Evolutionary conservation across 2,888 invertebrate species (phyloP).

Genomic region (Cephus nigrinus): DNA sequence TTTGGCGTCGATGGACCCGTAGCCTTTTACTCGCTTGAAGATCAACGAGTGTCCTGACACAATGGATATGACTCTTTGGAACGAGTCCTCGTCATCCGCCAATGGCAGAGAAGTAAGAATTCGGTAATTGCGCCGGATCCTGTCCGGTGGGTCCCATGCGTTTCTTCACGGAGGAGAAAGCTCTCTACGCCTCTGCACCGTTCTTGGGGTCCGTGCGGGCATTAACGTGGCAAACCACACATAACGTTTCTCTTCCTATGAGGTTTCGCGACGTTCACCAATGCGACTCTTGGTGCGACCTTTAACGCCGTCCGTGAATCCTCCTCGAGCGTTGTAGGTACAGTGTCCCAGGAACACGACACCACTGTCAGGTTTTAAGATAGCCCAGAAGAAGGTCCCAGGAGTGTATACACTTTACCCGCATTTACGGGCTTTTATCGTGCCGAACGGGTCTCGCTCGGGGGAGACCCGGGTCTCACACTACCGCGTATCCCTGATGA

Average conservation of each 20-base stretch:
- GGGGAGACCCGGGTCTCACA: not conserved
- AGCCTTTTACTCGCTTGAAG: not conserved
- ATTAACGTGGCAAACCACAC: slow-evolving; percentile 43
- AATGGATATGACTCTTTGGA: not conserved
- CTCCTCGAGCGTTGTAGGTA: not conserved
- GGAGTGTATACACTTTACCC: not conserved
- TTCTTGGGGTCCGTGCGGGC: slow-evolving; percentile 22
- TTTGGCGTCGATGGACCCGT: not conserved
- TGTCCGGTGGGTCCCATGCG: not conserved
- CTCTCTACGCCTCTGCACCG: slow-evolving; percentile 53
- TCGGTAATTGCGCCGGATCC: slow-evolving; percentile 1
- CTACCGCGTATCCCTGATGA: not conserved
- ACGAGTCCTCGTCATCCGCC: not conserved
- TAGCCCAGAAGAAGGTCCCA: not conserved
- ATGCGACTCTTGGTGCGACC: not conserved
- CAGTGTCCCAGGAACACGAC: not conserved
- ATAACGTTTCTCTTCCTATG: slow-evolving; percentile 49
- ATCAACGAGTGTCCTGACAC: not conserved
- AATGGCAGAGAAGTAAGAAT: slow-evolving; percentile 4
- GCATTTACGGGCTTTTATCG: not conserved
- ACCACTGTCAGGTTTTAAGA: not conserved
- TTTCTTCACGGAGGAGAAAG: slow-evolving; percentile 36
- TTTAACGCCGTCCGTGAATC: not conserved
- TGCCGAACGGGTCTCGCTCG: not conserved
- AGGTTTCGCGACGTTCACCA: slow-evolving; percentile 32